Evolutionary conservation across 1,140 invertebrate genomes (phyloP).

Genomic region (Aleiodes sp.): DNA sequence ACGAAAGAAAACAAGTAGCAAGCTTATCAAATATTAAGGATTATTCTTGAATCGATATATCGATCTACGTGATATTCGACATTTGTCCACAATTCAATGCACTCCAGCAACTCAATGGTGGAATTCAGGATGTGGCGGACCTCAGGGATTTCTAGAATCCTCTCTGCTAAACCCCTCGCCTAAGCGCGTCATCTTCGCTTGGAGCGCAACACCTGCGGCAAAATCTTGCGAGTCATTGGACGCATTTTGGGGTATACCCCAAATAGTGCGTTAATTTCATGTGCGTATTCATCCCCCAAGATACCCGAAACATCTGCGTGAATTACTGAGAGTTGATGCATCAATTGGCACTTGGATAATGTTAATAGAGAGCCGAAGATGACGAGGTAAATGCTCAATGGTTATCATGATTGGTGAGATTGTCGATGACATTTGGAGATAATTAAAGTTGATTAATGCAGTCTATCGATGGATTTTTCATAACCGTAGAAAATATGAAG

Average conservation of each 20-base stretch:
- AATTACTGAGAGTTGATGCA: neutral
- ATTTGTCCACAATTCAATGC: conserved; percentile 3
- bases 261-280: conserved; percentile 20
- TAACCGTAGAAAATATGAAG: no score
- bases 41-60: neutral
- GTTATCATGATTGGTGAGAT: no score
- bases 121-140: conserved; percentile 5
- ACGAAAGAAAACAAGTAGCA: no score
- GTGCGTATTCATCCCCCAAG: neutral
- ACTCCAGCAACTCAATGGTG: conserved; percentile 1
- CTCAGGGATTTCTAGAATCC: conserved; percentile 25
- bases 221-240: conserved; percentile 23
- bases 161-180: no score
- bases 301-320: neutral
- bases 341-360: neutral
- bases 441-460: no score
- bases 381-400: no score
- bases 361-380: no score
- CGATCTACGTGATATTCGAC: conserved; percentile 5
- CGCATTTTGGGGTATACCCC: conserved; percentile 7
- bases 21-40: no score
- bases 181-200: conserved; percentile 17
- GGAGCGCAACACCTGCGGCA: conserved; percentile 28
- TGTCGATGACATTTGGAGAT: no score
- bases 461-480: no score